Conservation (phyloP, 2,113 vertebrate genomes). For the Gorsachius goisagi region DNA sequence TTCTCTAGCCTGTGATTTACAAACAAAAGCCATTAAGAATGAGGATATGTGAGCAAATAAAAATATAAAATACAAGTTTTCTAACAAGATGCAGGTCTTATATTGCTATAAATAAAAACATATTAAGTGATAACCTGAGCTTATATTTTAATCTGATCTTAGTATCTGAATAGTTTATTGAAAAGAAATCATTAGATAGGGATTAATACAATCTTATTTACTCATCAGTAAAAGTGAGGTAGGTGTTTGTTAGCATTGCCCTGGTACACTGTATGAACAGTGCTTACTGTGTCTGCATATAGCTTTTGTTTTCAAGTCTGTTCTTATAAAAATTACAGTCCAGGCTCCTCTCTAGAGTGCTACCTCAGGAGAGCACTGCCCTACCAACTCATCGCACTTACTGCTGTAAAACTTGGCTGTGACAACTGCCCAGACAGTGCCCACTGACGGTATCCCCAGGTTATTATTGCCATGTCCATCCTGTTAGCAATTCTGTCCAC, state of each 20-base stretch:
- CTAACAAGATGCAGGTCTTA: background rate
- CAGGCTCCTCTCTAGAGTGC: background rate
- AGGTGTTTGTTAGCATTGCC: background rate
- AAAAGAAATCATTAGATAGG: background rate
- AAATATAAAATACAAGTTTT: background rate
- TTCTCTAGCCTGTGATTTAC: background rate
- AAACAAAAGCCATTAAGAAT: background rate
- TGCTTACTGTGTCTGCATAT: background rate
- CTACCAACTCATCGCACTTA: background rate
- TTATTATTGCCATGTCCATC: background rate
- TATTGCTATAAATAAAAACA: background rate
- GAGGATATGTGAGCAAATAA: background rate
- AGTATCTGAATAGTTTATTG: background rate
- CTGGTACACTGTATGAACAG: background rate
- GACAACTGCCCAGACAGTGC: background rate
- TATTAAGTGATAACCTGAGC: background rate
- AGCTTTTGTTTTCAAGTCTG: background rate
- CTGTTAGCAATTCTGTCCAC: background rate
- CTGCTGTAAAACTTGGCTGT: background rate
- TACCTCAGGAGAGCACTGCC: background rate
- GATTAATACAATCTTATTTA: background rate
- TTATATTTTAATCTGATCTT: background rate
- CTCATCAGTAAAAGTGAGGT: background rate
- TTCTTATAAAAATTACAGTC: background rate
- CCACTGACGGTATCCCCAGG: background rate